Evolutionary conservation across 2,113 vertebrate genomes (phyloP).

Genomic region (Cariama cristata): DNA sequence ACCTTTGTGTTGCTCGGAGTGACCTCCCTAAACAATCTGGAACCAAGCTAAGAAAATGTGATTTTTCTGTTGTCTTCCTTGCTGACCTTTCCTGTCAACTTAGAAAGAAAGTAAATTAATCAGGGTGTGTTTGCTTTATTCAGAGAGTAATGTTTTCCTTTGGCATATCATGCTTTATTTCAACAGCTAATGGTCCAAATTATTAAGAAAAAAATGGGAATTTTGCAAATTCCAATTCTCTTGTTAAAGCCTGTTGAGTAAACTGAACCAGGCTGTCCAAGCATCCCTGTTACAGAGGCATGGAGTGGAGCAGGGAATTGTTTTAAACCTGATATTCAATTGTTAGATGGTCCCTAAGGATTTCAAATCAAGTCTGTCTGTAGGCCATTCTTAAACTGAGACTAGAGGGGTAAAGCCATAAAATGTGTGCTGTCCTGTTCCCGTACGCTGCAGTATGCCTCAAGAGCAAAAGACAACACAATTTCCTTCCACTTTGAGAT

Average conservation of each 20-base stretch:
- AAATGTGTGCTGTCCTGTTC: neutral
- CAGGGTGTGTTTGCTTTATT: neutral
- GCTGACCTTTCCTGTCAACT: neutral
- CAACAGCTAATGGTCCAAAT: neutral
- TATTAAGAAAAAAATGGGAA: neutral
- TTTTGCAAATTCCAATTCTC: neutral
- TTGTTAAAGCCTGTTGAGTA: rapidly evolving
- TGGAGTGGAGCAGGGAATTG: neutral
- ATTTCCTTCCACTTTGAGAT: neutral
- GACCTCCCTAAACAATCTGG: neutral
- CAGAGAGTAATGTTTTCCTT: neutral
- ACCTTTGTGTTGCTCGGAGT: neutral
- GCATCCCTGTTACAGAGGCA: neutral
- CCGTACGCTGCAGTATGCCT: rapidly evolving
- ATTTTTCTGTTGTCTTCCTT: constrained; percentile 17
- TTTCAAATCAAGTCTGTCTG: neutral
- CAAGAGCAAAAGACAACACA: neutral
- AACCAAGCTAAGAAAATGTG: constrained; percentile 5
- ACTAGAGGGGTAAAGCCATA: neutral
- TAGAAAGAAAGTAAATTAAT: neutral
- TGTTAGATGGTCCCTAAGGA: rapidly evolving
- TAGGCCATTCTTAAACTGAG: neutral
- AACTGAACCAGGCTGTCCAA: neutral
- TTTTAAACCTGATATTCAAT: neutral
- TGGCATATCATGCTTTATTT: neutral